Base-by-base conservation (phyloP, 1,140 invertebrate species). In the Drosophila sechellia region DNA sequence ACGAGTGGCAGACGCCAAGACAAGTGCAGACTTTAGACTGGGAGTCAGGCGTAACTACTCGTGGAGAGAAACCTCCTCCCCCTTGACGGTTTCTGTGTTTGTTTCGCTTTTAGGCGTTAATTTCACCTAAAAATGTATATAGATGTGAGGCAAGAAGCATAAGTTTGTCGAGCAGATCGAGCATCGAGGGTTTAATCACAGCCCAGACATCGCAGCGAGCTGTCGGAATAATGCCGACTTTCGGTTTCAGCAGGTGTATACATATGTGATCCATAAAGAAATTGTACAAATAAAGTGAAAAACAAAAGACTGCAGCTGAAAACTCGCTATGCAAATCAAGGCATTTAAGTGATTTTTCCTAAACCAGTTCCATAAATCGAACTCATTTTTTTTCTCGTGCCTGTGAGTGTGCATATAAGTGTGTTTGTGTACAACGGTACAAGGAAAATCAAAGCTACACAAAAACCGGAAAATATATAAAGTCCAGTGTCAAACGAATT, bases 21-120 rank as follows among this genome's bases (percentile, higher is more conserved):
- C 57, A 45, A 57, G 70, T 70, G 49, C 68, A 54, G 48, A 49
- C 46, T 43, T 68, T 53, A 22, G 39, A 35, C 54, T 64, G 27
- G 25, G 70, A 74, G 46, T 69, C 76, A 83, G 81, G 81, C 78
- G 81, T 81, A 86, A 87, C 81, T 65, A 87, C 81, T 65, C 27
- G 37, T 5, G 43, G 37, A 71, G 83, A 85, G 81, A 81, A 86
- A 85, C 46, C 31, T 12, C 37, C 40, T 39, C 43, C 22, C 48
- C 48, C 34, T 39, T 37, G 57, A 31, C 53, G 43, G 35, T 69
- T 74, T 56, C 60, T 54, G 27, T 57, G 45, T 60, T 65, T 57
- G 35, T 57, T 49, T 64, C 48, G 61, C 73, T 79, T 27, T 71
- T 79, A 61, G 49, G 57, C 73, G 65, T 76, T 84, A 84, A 84